These are phyloP conservation scores for Parazoanthus swiftii DNA, from an alignment of 92 coral and sea anemone genomes.

Conservation along the genomic window DNA sequence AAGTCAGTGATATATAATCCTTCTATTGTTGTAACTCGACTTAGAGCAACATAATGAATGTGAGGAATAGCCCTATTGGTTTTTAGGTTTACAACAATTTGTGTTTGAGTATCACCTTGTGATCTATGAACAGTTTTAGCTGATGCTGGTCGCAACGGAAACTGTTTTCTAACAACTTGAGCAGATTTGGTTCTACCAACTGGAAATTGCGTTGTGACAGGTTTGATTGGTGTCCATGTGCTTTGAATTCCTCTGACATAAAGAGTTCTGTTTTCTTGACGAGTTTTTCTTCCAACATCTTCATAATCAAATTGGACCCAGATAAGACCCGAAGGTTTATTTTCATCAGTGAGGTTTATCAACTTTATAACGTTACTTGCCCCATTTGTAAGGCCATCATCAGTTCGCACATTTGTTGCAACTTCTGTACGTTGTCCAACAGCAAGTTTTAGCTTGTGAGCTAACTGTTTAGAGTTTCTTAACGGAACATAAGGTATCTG, in stretches of 20 bases:
- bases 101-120: constrained; percentile 67
- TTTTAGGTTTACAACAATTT: constrained; percentile 58
- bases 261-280: constrained; percentile 36
- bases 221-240: constrained; percentile 72
- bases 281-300: not conserved
- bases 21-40: constrained; percentile 59
- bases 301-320: too few species aligned
- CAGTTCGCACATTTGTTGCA: constrained; percentile 22
- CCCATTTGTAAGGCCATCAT: too few species aligned
- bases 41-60: constrained; percentile 66
- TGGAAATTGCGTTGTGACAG: constrained; percentile 63
- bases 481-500: too few species aligned
- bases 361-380: too few species aligned
- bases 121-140: constrained; percentile 71
- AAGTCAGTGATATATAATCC: not conserved
- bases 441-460: constrained; percentile 49
- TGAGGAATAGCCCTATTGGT: constrained; percentile 57
- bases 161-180: constrained; percentile 21
- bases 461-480: constrained; percentile 44
- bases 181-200: constrained; percentile 59
- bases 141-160: constrained; percentile 56
- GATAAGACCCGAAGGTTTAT: too few species aligned
- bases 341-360: too few species aligned
- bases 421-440: constrained; percentile 60
- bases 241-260: constrained; percentile 56